Base-by-base conservation (phyloP, 2,797 vertebrate species). In the Cossypha niveicapilla region DNA sequence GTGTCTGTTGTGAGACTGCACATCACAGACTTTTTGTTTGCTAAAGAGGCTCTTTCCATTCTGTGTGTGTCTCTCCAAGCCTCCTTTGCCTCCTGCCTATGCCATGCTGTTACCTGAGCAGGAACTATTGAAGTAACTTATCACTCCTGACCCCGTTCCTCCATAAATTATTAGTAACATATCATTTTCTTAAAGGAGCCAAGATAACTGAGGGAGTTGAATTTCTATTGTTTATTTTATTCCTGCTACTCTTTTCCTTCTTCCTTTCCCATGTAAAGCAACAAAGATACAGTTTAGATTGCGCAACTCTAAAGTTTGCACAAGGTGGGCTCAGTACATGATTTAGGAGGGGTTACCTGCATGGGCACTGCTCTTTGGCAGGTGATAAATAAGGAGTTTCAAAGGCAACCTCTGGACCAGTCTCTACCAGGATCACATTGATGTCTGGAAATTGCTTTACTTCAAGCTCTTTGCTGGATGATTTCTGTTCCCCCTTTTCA, bases 241-340 rank as follows among this genome's bases (percentile, higher is more conserved):
- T 86, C 60, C 39, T 75, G 8, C 35, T 14, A 16, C 19, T 78
- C 51, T 84, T 73, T 94, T 90, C 63, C 71, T 79, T 74, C 81
- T 83, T 93, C 61, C 78, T 89, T 60, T 48, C 62, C 25, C 3
- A 0, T n/a, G 23, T 78, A 35, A 80, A 83, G 35, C 57, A 48
- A 19, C 67, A 34, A 76, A 70, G 72, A 18, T 74, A 53, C 4
- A 28, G 30, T 82, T 78, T 23, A 56, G 53, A 65, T 92, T 89
- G 50, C 3, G 1, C 37, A 82, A 51, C 60, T 79, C 28, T 22
- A 28, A 54, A 88, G 68, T 79, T 88, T 84, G 66, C 5, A 6
- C 63, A 91, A 42, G 72, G 47, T 68, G 48, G 48, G 48, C 27
- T 78, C 2, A 1, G 74, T 76, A 3, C 2, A 2, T 9, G 9